phyloP scores from a whole-genome alignment of 2,888 invertebrate genomes.

The Papilio protenor region DNA sequence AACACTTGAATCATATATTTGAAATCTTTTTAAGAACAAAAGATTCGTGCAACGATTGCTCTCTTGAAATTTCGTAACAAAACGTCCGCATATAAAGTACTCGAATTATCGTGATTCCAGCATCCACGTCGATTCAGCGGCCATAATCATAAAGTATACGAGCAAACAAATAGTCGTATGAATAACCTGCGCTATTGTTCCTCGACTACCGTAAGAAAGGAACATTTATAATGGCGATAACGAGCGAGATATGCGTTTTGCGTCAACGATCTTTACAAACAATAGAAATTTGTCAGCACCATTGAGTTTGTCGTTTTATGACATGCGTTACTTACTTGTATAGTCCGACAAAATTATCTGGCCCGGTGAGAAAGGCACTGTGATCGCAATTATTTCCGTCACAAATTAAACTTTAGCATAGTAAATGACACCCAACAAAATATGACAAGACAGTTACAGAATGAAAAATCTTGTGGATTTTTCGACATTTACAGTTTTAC shows the following conservation, averaged over 20 bases:
- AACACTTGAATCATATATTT: background rate
- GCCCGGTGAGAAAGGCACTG: background rate
- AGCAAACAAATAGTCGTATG: constrained; percentile 65
- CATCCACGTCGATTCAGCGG: constrained; percentile 54
- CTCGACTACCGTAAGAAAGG: constrained; percentile 53
- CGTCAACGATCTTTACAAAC: constrained; percentile 44
- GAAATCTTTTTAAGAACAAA: constrained; percentile 4
- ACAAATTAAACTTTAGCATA: background rate
- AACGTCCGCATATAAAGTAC: constrained; percentile 37
- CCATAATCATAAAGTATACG: constrained; percentile 63
- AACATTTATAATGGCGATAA: constrained; percentile 55
- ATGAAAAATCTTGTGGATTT: too few species aligned
- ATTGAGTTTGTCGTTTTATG: constrained; percentile 34
- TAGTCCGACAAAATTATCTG: background rate
- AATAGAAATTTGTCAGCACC: constrained; percentile 43
- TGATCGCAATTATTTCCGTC: background rate
- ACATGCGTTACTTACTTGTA: constrained; percentile 31
- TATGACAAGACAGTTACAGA: too few species aligned
- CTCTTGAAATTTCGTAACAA: constrained; percentile 18
- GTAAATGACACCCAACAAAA: background rate
- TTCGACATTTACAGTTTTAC: background rate
- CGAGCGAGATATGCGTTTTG: constrained; percentile 51
- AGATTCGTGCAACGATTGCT: constrained; percentile 6
- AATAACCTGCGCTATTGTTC: constrained; percentile 50
- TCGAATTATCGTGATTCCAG: constrained; percentile 54